Conservation (phyloP, 2,888 invertebrate species). For the Seira musarum region DNA sequence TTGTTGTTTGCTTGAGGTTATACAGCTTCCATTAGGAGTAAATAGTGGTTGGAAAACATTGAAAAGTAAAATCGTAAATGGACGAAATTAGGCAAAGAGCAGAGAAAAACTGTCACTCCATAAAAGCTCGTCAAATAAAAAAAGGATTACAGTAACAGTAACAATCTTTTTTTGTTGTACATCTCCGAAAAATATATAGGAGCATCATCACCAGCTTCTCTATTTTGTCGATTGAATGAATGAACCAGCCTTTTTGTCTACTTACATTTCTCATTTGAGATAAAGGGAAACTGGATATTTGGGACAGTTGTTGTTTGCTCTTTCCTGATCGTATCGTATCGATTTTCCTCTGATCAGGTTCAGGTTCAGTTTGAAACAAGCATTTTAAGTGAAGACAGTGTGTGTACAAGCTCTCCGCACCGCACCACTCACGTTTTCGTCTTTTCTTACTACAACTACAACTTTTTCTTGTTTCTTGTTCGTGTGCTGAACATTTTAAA, state of each 20-base stretch:
- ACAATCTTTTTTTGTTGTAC: not conserved
- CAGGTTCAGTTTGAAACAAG: no score
- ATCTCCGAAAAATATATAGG: not conserved
- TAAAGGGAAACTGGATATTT: conserved; percentile 31
- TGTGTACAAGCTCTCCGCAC: no score
- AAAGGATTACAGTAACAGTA: conserved; percentile 8
- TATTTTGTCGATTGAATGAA: conserved; percentile 26
- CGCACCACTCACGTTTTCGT: no score
- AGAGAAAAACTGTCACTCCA: conserved; percentile 2
- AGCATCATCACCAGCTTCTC: not conserved
- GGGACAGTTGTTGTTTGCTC: conserved; percentile 25
- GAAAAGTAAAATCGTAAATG: not conserved
- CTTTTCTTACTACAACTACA: no score
- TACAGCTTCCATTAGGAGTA: not conserved
- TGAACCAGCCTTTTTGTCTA: conserved; percentile 13
- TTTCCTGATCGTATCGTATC: no score
- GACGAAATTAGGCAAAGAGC: not conserved
- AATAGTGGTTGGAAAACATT: not conserved
- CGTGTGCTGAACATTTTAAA: no score
- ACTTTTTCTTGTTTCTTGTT: no score
- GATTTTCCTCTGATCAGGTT: no score
- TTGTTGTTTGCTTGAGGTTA: not conserved
- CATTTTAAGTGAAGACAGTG: no score
- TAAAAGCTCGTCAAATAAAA: not conserved
- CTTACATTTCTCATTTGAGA: not conserved